phyloP scores from a whole-genome alignment of 1,140 invertebrate species.

The Zelostemma sp. region DNA sequence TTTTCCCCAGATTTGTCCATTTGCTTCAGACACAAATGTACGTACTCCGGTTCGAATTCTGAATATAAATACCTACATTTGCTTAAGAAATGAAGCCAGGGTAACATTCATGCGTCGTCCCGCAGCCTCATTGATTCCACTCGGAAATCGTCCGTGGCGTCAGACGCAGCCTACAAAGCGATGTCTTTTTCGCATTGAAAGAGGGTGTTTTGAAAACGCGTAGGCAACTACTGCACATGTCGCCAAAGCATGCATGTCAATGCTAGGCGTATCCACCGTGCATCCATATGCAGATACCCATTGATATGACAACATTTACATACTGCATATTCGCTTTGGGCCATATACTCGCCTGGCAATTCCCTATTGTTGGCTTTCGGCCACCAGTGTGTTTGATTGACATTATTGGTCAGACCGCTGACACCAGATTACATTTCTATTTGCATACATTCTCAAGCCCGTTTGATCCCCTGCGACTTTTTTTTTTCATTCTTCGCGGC shows the following conservation, averaged over 20 bases:
- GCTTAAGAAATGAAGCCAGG: neutral
- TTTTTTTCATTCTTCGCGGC: conserved; percentile 27
- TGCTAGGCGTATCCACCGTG: conserved; percentile 56
- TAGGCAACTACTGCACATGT: conserved; percentile 57
- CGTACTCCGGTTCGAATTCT: neutral
- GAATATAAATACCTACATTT: neutral
- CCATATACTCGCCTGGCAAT: conserved; percentile 66
- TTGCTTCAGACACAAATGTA: too few relatives aligned
- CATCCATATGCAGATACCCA: conserved; percentile 71
- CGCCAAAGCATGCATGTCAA: conserved; percentile 61
- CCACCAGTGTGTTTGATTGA: conserved; percentile 70
- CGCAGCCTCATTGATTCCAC: conserved; percentile 13
- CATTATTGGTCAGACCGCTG: conserved; percentile 70
- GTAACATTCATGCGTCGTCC: neutral
- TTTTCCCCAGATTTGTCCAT: too few relatives aligned
- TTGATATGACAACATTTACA: conserved; percentile 72
- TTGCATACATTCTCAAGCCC: conserved; percentile 68
- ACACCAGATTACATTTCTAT: conserved; percentile 72
- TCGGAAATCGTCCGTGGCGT: conserved; percentile 21
- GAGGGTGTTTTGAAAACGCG: conserved; percentile 38
- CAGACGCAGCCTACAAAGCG: conserved; percentile 13
- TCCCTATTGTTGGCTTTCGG: conserved; percentile 69
- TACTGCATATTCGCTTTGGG: conserved; percentile 70
- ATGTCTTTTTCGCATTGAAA: conserved; percentile 18
- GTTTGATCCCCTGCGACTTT: conserved; percentile 40